These are phyloP conservation scores for Gobius niger DNA, from an alignment of 2,113 vertebrate genomes.

Conservation along the genomic window DNA sequence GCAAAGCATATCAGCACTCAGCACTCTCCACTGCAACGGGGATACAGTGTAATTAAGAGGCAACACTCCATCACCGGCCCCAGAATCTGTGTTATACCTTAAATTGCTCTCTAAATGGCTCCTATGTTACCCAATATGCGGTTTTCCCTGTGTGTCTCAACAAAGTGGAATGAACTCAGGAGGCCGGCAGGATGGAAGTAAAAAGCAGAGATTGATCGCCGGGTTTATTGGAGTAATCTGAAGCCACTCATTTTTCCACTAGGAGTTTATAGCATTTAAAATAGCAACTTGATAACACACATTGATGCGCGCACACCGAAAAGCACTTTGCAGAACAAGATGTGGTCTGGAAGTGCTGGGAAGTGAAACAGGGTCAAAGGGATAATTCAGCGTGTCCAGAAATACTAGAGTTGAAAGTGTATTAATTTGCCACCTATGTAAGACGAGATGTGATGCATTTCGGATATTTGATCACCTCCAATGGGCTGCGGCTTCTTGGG, in stretches of 20 bases:
- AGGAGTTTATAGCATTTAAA: slow-evolving; percentile 76
- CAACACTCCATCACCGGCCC: slow-evolving; percentile 67
- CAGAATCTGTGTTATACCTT: slow-evolving; percentile 63
- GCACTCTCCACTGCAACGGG: slow-evolving; percentile 59
- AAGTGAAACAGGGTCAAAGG: slow-evolving; percentile 72
- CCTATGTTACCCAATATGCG: slow-evolving; percentile 80
- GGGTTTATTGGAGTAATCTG: slow-evolving; percentile 72
- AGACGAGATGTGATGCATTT: slow-evolving; percentile 51
- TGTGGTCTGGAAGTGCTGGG: slow-evolving; percentile 72
- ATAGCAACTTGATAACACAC: slow-evolving; percentile 71
- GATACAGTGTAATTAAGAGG: slow-evolving; percentile 77
- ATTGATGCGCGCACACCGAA: slow-evolving; percentile 25
- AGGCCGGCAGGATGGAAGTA: slow-evolving; percentile 62
- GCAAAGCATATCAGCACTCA: slow-evolving; percentile 45
- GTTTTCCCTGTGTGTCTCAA: slow-evolving; percentile 71
- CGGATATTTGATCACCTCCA: slow-evolving; percentile 62
- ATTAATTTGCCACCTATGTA: slow-evolving; percentile 59
- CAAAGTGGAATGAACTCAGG: slow-evolving; percentile 70
- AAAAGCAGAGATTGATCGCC: slow-evolving; percentile 76
- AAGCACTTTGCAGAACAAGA: slow-evolving; percentile 72
- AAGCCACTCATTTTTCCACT: slow-evolving; percentile 63
- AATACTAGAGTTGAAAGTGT: slow-evolving; percentile 63
- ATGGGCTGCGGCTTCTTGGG: slow-evolving; percentile 11
- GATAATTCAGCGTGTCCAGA: slow-evolving; percentile 67
- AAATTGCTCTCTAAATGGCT: slow-evolving; percentile 78